phyloP scores from a whole-genome alignment of 1,140 invertebrate genomes.

The Phocides pigmalion region DNA sequence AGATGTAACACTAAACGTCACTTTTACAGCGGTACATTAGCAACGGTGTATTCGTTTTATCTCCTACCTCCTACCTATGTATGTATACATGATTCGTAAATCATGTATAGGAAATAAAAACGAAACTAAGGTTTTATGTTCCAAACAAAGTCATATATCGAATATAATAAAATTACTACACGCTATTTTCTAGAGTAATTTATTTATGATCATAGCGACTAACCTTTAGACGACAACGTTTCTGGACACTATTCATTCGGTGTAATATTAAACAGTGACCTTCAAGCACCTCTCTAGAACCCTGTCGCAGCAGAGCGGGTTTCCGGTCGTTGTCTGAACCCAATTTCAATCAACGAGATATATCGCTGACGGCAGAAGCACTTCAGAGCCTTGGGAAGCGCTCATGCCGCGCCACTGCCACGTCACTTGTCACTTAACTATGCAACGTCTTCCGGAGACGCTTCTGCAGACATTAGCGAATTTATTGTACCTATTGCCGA shows the following conservation, averaged over 20 bases:
- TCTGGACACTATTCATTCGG: neutral
- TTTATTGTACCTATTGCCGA: too few species aligned
- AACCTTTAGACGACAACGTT: neutral
- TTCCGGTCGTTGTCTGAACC: constrained; percentile 14
- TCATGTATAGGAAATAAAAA: too few species aligned
- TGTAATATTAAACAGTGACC: neutral
- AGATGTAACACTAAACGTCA: too few species aligned
- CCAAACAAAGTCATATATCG: too few species aligned
- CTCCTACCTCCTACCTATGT: too few species aligned
- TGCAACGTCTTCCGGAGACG: constrained; percentile 3
- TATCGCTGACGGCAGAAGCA: constrained; percentile 15
- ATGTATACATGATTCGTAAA: too few species aligned
- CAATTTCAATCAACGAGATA: constrained; percentile 9
- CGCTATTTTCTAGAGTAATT: too few species aligned
- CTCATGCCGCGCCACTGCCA: neutral
- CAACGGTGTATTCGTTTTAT: too few species aligned
- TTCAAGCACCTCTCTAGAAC: constrained; percentile 13
- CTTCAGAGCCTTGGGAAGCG: neutral
- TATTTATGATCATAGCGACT: neutral
- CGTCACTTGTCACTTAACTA: neutral
- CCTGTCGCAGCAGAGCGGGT: neutral
- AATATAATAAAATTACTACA: too few species aligned
- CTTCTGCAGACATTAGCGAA: neutral
- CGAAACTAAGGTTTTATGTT: too few species aligned
- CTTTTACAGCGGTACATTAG: too few species aligned